Base-by-base conservation (phyloP, 2,113 vertebrate species). In the Otis tarda region DNA sequence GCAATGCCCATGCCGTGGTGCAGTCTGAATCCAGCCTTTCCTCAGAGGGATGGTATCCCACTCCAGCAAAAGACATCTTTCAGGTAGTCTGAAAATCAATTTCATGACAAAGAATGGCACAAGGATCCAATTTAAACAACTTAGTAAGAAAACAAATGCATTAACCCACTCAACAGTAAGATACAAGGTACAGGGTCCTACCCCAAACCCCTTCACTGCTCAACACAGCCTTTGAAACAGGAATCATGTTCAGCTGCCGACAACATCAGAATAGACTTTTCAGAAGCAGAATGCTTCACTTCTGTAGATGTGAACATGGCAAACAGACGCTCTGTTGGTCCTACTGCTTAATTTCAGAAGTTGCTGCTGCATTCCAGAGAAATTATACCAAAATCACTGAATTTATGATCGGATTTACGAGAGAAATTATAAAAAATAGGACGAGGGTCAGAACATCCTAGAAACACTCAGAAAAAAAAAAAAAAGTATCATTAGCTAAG, bases 1-100 rank as follows among this genome's bases (percentile, higher is more conserved):
- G 12, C 33, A n/a, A 20, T 39, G 59, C 23, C 14, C 41, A 4
- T 3, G 7, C 22, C n/a, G 11, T 0, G 0, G 17, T 31, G 7
- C 28, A 59, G 16, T 21, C 55, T 28, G 47, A 50, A 85, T 35
- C 65, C 68, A 61, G 28, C 37, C 77, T 24, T 37, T 52, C 41
- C 52, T 19, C 19, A 28, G 74, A 16, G 39, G 59, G 35, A 56
- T 37, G 18, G 23, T 28, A 71, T n/a, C 31, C 49, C 78, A 7
- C 33, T 79, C 61, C 59, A 68, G 52, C 18, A 53, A 47, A 74
- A 50, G 4, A 80, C 4, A 2, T 22, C 39, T 21, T 76, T 43
- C 61, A 73, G 18, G 75, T 28, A 10, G 16, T 11, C 16, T 87
- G n/a, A 87, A 83, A 93, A 78, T 39, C 25, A 63, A 53, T 60